Evolutionary conservation across 2,797 vertebrate species (phyloP).

Genomic region (Arnoldichthys spilopterus): DNA sequence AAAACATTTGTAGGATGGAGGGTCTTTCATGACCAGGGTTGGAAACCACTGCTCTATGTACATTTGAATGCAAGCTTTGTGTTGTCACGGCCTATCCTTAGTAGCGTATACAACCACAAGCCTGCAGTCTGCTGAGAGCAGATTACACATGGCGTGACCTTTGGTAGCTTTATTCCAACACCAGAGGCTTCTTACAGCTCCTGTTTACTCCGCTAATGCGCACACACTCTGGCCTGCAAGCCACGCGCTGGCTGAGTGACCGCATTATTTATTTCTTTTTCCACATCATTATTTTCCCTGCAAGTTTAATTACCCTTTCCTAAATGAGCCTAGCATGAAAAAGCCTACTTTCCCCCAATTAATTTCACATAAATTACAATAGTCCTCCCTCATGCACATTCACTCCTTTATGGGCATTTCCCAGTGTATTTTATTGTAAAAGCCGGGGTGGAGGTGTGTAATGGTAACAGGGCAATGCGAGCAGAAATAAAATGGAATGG

Average conservation of each 20-base stretch:
- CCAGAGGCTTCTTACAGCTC: constrained; percentile 2
- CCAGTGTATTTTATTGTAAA: constrained; percentile 35
- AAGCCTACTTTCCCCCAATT: constrained; percentile 61
- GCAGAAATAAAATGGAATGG: constrained; percentile 43
- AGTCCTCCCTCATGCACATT: constrained; percentile 50
- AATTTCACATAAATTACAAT: constrained; percentile 64
- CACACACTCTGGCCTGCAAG: not conserved
- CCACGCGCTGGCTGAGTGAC: constrained; percentile 35
- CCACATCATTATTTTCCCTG: constrained; percentile 58
- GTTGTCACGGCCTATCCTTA: not conserved
- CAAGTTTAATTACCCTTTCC: constrained; percentile 60
- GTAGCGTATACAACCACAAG: not conserved
- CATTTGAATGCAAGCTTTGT: not conserved
- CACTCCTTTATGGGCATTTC: constrained; percentile 48
- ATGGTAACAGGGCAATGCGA: constrained; percentile 13
- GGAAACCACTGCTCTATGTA: not conserved
- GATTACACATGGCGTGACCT: constrained; percentile 9
- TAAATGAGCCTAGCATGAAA: constrained; percentile 62
- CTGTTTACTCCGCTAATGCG: not conserved
- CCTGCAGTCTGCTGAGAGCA: not conserved
- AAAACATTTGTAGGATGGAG: no score
- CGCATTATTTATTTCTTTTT: constrained; percentile 56
- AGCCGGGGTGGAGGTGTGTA: constrained; percentile 21
- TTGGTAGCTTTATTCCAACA: not conserved
- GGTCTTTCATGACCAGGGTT: no score